Evolutionary conservation across 1,140 invertebrate species (phyloP).

Genomic region (Himalopsyche phryganea): DNA sequence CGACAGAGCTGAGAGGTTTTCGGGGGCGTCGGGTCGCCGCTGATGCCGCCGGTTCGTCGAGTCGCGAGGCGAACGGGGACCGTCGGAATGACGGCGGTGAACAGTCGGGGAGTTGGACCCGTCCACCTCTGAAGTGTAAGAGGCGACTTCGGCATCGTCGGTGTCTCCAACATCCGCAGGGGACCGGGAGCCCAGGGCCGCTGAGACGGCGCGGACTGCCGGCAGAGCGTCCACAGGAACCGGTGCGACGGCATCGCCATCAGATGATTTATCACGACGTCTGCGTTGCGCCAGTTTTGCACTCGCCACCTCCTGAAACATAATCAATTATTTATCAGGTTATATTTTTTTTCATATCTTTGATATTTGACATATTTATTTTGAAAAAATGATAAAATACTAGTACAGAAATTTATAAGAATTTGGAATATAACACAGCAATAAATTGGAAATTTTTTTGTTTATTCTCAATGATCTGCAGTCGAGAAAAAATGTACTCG

Average conservation of each 20-base stretch:
- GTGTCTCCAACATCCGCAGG: neutral
- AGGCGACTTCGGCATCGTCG: slow-evolving; percentile 25
- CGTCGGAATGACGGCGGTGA: neutral
- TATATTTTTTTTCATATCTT: neutral
- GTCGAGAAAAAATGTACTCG: too few relatives aligned
- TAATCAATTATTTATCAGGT: neutral
- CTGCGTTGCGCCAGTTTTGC: slow-evolving; percentile 16
- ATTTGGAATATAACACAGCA: neutral
- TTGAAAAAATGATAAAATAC: neutral
- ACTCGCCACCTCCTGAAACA: slow-evolving; percentile 15
- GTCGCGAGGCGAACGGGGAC: neutral
- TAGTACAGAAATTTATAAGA: neutral
- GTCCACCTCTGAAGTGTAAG: slow-evolving; percentile 9
- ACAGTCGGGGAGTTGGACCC: neutral
- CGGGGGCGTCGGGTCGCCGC: neutral
- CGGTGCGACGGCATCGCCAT: slow-evolving; percentile 1
- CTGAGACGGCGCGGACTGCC: neutral
- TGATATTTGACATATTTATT: neutral
- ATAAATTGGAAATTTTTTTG: neutral
- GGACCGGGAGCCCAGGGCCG: neutral
- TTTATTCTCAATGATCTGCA: too few relatives aligned
- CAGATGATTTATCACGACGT: slow-evolving; percentile 4
- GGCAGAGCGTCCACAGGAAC: neutral
- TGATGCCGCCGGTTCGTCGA: neutral
- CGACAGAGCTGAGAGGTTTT: too few relatives aligned